Evolutionary conservation across 2,888 invertebrate genomes (phyloP).

Genomic region (Diplolepis rosae): DNA sequence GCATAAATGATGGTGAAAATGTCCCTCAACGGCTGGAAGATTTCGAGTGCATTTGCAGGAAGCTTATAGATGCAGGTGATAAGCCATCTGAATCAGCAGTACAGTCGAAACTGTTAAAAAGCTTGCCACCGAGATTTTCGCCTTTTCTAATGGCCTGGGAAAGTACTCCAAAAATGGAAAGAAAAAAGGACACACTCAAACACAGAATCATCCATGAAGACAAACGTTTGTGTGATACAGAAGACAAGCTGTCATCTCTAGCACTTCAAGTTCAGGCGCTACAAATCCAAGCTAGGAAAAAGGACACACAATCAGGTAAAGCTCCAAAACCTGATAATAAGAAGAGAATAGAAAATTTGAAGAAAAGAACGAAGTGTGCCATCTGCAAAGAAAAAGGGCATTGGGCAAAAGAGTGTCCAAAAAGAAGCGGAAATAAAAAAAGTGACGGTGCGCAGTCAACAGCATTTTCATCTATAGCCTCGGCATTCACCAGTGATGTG

Average conservation of each 20-base stretch:
- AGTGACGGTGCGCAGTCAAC: background rate
- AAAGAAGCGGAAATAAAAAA: background rate
- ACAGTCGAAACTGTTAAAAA: background rate
- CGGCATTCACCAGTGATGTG: constrained; percentile 26
- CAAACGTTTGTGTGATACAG: constrained; percentile 15
- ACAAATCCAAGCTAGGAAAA: too few species aligned
- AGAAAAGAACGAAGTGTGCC: constrained; percentile 6
- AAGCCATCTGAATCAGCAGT: constrained; percentile 27
- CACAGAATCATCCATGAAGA: constrained; percentile 23
- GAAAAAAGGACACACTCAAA: constrained; percentile 14
- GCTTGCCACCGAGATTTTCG: background rate
- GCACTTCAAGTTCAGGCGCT: constrained; percentile 24
- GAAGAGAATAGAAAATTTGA: background rate
- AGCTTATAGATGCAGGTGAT: constrained; percentile 15
- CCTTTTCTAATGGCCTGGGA: constrained; percentile 37
- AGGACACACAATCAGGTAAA: background rate
- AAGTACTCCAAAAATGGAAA: constrained; percentile 14
- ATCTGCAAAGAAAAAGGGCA: constrained; percentile 30
- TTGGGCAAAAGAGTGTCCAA: constrained; percentile 32
- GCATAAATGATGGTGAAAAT: constrained; percentile 11
- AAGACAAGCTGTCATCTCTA: background rate
- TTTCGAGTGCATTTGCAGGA: constrained; percentile 11
- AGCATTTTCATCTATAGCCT: background rate
- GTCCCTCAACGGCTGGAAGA: too few species aligned
- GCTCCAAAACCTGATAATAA: background rate